Evolutionary conservation across 2,888 invertebrate species (phyloP), one percentile per base, ranked within the genome.

Genomic region (Drymonia ruficornis): DNA sequence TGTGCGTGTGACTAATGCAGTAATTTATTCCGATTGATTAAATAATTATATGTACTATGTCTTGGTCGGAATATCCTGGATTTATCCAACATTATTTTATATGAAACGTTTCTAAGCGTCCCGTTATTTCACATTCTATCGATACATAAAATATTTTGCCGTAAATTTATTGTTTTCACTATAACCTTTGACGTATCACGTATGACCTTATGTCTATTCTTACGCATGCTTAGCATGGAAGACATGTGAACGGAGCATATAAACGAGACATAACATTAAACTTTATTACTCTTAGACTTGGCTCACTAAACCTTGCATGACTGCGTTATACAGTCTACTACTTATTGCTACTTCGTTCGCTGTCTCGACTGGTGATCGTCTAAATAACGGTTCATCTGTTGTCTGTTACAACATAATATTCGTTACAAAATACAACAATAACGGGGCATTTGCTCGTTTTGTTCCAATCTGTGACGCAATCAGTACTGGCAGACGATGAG

Each of bases 381-480:
- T 45, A 56, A 59, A 61, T 58, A 65, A 65, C 53, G 42, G 28
- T 50, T 51, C 42, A 50, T 34, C 55, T 50, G 56, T 52, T 29
- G 43, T 48, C 44, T 52, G 55, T 64, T 71, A 58, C 63, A 57
- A 58, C 64, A 71, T 58, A 50, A 64, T 72, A 50, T 50, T 53
- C 58, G 56, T 66, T 62, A 60, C 62, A 67, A 66, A 64, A 60
- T 47, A 29, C 38, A 52, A 57, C 49, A 53, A 45, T 50, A 49
- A 55, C 50, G 38, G 44, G 53, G 16, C 46, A 45, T 51, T 61
- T 53, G 55, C 56, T 57, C 56, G 60, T 47, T 65, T 55, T 68
- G 62, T 59, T 65, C 52, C 57, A 49, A 53, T 51, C 52, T 43
- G 57, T 75, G 65, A 63, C 61, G 71, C 63, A 74, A 68, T 53